Evolutionary conservation across 35 echinoderm and acorn worm genomes (phyloP), one percentile per base, ranked within the genome.

Genomic region (Strongylocentrotus purpuratus): DNA sequence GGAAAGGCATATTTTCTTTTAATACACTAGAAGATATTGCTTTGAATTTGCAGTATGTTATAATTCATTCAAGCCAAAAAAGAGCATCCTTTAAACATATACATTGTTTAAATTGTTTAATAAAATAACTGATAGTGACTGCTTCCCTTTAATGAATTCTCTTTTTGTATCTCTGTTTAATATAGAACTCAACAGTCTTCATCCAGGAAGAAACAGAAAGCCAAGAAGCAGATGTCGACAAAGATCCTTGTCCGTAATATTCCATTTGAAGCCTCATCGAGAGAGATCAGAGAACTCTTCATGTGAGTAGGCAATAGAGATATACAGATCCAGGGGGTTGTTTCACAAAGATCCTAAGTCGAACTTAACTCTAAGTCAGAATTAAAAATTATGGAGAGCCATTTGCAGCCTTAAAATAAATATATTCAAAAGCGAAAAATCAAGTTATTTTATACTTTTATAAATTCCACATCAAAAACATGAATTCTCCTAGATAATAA

Each of bases 191-290:
- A 95, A 47, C 94, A 90, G 50, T 50, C 55, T 33, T 97, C 97
- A 31, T 32, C 92, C 46, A 96, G 88, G 96, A 99, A 97, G 92
- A 92, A 88, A 70, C 47, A 92, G 12, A 94, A 93, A 33, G 86
- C 86, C 22, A 96, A 95, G 89, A 96, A 99, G 85, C 98, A 99
- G 45, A 97, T 93, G 14, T 97, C 98, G 2, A 99, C 95, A 58
- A 99, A 99, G 95, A 99, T 99, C 46, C 94, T 99, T 52, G 96
- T 99, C 13, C 55, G 98, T 9, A 99, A 99, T 89, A 97, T 99
- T 88, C 98, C 98, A 45, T 99, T 99, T 99, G 98, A 99, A 94
- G 97, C 98, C 2, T 94, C 95, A 88, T 86, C 86, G 32, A 94
- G 95, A 46, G 98, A 99, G 91, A 95, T 99, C 47, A 93, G 88